phyloP scores from a whole-genome alignment of 2,797 vertebrate species.

The Neosalanx taihuensis region DNA sequence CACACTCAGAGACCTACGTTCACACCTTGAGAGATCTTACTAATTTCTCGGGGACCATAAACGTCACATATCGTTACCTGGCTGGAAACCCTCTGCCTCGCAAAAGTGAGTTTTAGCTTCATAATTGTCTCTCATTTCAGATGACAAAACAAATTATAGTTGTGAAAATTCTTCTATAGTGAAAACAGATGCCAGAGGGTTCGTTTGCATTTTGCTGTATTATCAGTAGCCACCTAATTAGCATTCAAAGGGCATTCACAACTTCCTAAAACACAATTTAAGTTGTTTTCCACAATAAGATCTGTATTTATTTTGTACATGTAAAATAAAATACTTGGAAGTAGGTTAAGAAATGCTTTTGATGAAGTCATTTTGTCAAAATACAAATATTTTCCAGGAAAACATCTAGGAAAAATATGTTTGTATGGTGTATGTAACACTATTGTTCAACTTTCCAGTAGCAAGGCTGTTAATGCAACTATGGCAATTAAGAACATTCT shows the following conservation, averaged over 20 bases:
- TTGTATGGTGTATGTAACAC: no score
- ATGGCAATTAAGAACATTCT: no score
- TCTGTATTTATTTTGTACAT: no score
- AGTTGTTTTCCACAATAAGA: no score
- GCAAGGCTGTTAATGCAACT: no score
- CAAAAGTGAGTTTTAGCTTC: slow-evolving; percentile 83
- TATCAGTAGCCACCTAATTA: background rate
- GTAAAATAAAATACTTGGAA: no score
- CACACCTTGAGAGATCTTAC: slow-evolving; percentile 92
- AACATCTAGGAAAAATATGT: no score
- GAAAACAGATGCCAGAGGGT: background rate
- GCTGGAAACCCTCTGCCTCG: slow-evolving; percentile 90
- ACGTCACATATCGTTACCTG: slow-evolving; percentile 94
- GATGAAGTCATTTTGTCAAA: no score
- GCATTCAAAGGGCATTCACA: background rate
- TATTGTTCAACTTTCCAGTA: no score
- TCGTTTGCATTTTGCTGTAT: background rate
- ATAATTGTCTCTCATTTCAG: slow-evolving; percentile 14
- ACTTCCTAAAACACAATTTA: no score
- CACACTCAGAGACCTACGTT: slow-evolving; percentile 88
- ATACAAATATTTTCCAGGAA: no score
- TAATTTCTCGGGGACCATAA: slow-evolving; percentile 94
- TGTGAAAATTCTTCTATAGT: background rate
- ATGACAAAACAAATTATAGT: background rate
- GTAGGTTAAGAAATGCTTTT: no score